A percentile compares a stretch with the other conserved stretches of the same genome.
These are phyloP conservation scores for Fragum sueziense DNA, from an alignment of 2,888 invertebrate genomes.

Conservation along the genomic window DNA sequence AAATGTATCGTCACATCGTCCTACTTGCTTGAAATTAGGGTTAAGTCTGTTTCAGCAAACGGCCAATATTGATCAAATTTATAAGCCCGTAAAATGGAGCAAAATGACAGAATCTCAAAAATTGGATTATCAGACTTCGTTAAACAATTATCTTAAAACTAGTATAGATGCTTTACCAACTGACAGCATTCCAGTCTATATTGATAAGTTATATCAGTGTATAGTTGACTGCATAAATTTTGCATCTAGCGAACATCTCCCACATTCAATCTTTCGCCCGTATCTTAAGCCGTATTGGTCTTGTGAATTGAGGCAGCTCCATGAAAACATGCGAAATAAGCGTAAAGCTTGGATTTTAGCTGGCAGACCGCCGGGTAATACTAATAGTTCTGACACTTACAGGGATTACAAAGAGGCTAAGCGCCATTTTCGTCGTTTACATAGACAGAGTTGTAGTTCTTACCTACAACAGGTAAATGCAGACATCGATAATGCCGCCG, in stretches of 20 bases:
- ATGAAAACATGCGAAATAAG: slow-evolving; percentile 3
- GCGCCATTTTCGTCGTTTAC: neutral
- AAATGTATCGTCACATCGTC: slow-evolving; percentile 13
- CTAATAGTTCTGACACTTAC: neutral
- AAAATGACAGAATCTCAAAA: neutral
- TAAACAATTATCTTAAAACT: neutral
- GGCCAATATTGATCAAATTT: too few species aligned
- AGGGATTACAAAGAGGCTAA: neutral
- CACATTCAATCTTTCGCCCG: neutral
- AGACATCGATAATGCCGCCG: slow-evolving; percentile 5
- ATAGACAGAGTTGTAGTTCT: neutral
- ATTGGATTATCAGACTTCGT: neutral
- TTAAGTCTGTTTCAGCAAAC: neutral
- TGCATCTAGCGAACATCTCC: neutral
- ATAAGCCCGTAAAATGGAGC: neutral
- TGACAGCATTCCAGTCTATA: neutral
- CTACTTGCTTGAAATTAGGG: neutral
- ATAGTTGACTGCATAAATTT: neutral
- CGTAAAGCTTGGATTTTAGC: neutral
- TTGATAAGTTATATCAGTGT: neutral
- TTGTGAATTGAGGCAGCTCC: neutral
- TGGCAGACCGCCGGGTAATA: neutral
- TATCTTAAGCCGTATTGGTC: slow-evolving; percentile 6
- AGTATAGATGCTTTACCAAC: neutral
- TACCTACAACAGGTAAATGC: slow-evolving; percentile 9